phyloP scores from a whole-genome alignment of 2,113 vertebrate species.

The Candoia aspera region DNA sequence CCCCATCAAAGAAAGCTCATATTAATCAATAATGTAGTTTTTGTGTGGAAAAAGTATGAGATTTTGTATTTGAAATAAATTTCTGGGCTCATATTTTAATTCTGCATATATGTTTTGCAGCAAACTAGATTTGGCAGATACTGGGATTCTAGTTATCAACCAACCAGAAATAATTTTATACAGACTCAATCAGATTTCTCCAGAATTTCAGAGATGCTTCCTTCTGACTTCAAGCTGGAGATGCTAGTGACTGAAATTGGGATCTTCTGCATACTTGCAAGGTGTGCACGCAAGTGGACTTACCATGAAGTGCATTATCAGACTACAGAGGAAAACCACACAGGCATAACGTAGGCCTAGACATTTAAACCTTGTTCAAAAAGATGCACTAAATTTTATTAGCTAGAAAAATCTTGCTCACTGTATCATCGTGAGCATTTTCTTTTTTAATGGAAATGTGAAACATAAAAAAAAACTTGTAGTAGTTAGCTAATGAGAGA shows the following conservation, averaged over 20 bases:
- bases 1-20: neutral
- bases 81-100: neutral
- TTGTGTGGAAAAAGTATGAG: neutral
- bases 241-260: neutral
- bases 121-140: neutral
- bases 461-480: no score
- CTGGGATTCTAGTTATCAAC: neutral
- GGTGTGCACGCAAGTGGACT: neutral
- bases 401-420: neutral
- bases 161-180: neutral
- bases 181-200: neutral
- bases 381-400: neutral
- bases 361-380: neutral
- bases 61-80: neutral
- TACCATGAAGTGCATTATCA: neutral
- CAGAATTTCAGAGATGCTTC: neutral
- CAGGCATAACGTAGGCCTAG: neutral
- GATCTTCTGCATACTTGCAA: neutral
- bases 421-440: neutral
- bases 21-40: neutral
- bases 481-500: no score
- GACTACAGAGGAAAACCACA: neutral
- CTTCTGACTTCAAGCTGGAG: neutral
- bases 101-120: neutral
- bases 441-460: no score